Evolutionary conservation across 2,113 vertebrate species (phyloP), one percentile per base, ranked within the genome.

Genomic region (Haplochromis burtoni): DNA sequence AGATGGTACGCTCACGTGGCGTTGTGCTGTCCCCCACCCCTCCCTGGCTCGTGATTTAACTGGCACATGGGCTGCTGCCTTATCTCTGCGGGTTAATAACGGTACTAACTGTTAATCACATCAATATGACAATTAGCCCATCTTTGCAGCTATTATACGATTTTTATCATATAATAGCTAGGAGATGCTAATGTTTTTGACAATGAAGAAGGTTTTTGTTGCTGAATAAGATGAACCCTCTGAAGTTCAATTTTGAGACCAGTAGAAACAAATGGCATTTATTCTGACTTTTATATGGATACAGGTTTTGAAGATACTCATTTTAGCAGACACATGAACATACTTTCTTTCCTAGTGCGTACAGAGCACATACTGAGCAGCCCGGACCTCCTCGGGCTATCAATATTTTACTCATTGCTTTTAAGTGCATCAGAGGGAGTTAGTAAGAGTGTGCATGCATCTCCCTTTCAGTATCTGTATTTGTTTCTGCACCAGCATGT

Each of bases 321-420:
- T 19, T 87, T 71, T 78, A n/a, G 84, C 66, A 45, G 68, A 54
- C 71, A 35, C 54, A 40, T 57, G 59, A n/a, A 17, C 26, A 29
- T 33, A 51, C 45, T 51, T 42, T 12, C 38, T n/a, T 21, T 53
- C 7, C 31, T 63, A 35, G 5, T 63, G 54, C 35, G 53, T 53
- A 57, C 45, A 40, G 33, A 79, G 71, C 76, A 55, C 51, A 86
- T 51, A 66, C 53, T 21, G 10, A 79, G 55, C 42, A 78, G 33
- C 45, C 38, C 35, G 49, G 66, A 88, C 90, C 85, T 89, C 63
- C 54, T 66, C 5, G 53, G 83, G 80, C 79, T 87, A 95, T 95
- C 81, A 95, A 93, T 96, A 91, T 95, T 95, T 96, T 53, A 95
- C 87, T 81, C 57, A 8, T 31, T 82, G 84, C 89, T 89, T 90